Evolutionary conservation across 2,113 vertebrate species (phyloP), one percentile per base, ranked within the genome.

Genomic region (Petrocephalus microphthalmus): DNA sequence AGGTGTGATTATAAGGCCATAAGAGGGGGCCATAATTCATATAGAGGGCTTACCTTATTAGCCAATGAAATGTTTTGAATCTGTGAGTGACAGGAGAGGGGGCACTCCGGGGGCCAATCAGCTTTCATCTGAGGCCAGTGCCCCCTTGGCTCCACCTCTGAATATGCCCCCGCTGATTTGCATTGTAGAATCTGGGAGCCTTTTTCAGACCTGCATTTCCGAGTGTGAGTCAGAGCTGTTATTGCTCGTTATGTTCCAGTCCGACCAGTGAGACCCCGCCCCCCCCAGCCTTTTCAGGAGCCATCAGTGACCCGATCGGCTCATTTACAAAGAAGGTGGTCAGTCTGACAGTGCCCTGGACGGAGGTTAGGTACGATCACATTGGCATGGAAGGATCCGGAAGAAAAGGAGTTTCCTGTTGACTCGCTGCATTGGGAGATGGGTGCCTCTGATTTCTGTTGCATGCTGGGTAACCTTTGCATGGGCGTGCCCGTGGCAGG

Each of bases 321-420:
- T 74, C 10, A 11, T 74, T 74, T 3, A 37, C 29, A 37, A 74
- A 74, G 67, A 74, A 74, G 29, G 13, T 5, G 67, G 15, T 37
- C 67, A 5, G 29, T 17, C 33, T 74, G 29, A 74, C 15, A 42
- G 13, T 5, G 33, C 25, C 29, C 71, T 19, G 53, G 53, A 15
- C 7, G 53, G 53, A 13, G 17, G 71, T 25, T 15, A 54, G 53
- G 6, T 49, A 49, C 7, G 0, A 49, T 49, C 5, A 49, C 47
- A 5, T 49, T 49, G 47, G 5, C 47, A 49, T 5, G 47, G 47
- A 49, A 49, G 47, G 47, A 47, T 2, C 2, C 45, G 56, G 56
- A 10, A 4, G 15, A 60, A 60, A 13, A 47, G 22, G 85, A 86
- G 85, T 88, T 88, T 88, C 87, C 87, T 88, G 87, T 33, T 83